Evolutionary conservation across 2,113 vertebrate genomes (phyloP).

Genomic region (Saccopteryx leptura): DNA sequence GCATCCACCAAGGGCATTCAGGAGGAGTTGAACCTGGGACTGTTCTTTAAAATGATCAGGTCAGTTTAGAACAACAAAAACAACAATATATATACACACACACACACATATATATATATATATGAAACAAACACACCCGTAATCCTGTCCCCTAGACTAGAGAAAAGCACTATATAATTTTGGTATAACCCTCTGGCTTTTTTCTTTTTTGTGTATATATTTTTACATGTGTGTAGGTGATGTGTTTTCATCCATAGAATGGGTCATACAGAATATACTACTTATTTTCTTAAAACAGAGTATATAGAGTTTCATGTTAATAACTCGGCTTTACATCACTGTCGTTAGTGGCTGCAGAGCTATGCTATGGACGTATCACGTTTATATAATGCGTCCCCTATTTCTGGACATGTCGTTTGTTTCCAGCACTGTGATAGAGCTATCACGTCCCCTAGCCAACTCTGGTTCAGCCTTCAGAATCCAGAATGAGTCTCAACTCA

Average conservation of each 20-base stretch:
- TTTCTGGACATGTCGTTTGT: neutral
- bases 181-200: neutral
- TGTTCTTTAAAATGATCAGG: neutral
- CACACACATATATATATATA: neutral
- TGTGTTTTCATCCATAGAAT: neutral
- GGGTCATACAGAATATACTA: neutral
- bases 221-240: no score
- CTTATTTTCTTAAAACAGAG: neutral
- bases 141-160: no score
- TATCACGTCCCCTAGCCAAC: neutral
- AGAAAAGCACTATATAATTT: neutral
- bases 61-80: neutral
- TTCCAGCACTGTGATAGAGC: neutral
- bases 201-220: neutral
- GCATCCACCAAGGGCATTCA: accelerated
- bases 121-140: neutral
- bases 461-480: neutral
- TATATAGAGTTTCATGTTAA: neutral
- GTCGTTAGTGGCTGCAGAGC: accelerated
- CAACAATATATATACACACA: neutral
- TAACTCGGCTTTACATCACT: no score
- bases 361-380: neutral
- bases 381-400: neutral
- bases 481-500: neutral
- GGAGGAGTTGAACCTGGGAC: neutral